phyloP scores from a whole-genome alignment of 2,113 vertebrate species.

The Apteryx mantelli region DNA sequence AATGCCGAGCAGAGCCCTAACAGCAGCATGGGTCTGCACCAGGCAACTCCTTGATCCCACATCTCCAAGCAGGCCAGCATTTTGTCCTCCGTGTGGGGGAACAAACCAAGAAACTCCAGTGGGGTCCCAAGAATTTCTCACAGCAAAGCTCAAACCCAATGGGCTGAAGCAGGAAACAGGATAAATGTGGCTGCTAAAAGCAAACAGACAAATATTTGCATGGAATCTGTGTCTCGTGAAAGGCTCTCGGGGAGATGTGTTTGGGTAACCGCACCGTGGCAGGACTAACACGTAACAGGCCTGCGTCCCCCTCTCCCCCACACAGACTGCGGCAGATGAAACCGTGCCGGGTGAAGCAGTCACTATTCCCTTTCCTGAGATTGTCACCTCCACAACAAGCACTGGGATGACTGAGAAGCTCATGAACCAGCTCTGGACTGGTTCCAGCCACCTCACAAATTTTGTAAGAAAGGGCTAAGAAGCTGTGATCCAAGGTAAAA shows the following conservation, averaged over 20 bases:
- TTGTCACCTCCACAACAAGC: neutral
- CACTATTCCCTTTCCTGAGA: neutral
- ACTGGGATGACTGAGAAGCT: rapidly evolving
- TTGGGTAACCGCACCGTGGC: neutral
- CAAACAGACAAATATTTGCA: neutral
- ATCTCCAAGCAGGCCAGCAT: neutral
- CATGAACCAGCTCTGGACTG: neutral
- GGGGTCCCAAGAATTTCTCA: neutral
- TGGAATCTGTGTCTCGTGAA: neutral
- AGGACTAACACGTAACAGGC: neutral
- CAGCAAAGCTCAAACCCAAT: neutral
- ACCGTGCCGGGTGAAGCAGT: too few species aligned
- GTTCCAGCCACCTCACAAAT: neutral
- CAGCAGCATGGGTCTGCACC: neutral
- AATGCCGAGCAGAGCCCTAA: neutral
- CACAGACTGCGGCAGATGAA: neutral
- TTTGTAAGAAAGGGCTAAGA: rapidly evolving
- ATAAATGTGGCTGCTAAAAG: neutral
- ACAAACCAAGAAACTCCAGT: neutral
- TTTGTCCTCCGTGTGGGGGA: rapidly evolving
- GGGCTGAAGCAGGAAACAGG: neutral
- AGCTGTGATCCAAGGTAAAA: rapidly evolving
- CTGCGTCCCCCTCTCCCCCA: neutral
- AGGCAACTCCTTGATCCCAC: rapidly evolving
- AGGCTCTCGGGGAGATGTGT: neutral